phyloP scores from a whole-genome alignment of 2,797 vertebrate species.

The Furcifer pardalis region DNA sequence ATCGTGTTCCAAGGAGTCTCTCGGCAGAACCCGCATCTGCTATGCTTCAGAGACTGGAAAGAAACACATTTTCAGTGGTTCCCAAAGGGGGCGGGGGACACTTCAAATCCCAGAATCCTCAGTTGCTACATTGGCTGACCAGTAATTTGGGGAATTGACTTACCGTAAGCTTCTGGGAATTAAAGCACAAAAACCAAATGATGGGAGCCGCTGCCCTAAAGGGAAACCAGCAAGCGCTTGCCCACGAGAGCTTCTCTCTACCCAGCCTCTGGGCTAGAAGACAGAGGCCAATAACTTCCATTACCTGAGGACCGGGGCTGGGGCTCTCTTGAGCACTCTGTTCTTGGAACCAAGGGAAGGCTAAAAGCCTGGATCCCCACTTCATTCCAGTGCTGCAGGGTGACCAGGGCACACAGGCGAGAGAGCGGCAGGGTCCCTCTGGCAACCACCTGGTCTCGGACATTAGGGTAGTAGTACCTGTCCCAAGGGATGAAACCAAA shows the following conservation, averaged over 20 bases:
- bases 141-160: too few species aligned
- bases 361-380: slow-evolving; percentile 86
- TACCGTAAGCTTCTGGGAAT: too few species aligned
- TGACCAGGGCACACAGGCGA: slow-evolving; percentile 92
- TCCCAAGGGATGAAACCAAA: slow-evolving; percentile 34
- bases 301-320: slow-evolving; percentile 84
- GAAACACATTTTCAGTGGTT: too few species aligned
- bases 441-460: slow-evolving; percentile 94
- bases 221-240: neutral
- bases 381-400: slow-evolving; percentile 84
- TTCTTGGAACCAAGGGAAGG: slow-evolving; percentile 83
- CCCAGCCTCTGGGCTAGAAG: too few species aligned
- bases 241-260: neutral
- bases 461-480: slow-evolving; percentile 98
- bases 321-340: slow-evolving; percentile 70
- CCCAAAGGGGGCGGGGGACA: too few species aligned
- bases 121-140: too few species aligned
- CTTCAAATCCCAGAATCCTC: too few species aligned
- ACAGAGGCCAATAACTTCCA: neutral
- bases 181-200: too few species aligned
- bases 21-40: too few species aligned
- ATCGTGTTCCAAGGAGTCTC: too few species aligned
- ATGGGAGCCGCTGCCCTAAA: neutral
- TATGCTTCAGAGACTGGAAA: neutral
- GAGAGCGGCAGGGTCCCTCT: slow-evolving; percentile 88